Evolutionary conservation across 2,113 vertebrate species (phyloP).

Genomic region (Xenopus laevis): DNA sequence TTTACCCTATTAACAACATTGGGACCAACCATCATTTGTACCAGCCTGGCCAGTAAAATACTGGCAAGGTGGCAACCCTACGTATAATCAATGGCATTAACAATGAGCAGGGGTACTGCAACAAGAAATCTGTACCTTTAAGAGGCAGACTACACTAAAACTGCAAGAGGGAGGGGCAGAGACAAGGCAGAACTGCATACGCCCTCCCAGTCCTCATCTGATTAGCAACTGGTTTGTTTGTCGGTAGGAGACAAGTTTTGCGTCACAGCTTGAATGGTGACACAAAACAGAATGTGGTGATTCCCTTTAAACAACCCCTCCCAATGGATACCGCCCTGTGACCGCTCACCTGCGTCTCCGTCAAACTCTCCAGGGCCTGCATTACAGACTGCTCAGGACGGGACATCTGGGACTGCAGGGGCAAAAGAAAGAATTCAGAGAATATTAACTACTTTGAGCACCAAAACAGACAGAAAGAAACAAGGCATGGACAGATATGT

Average conservation of each 20-base stretch:
- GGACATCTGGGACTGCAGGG: conserved; percentile 80
- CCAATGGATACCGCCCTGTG: not conserved
- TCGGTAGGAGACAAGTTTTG: conserved; percentile 6
- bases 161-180: conserved; percentile 1
- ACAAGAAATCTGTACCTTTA: conserved; percentile 3
- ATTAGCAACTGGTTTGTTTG: conserved; percentile 27
- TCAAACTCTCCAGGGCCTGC: conserved; percentile 90
- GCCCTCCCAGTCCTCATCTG: conserved; percentile 13
- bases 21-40: no score
- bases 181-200: not conserved
- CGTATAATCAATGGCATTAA: no score
- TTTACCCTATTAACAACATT: no score
- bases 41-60: no score
- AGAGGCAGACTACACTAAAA: not conserved
- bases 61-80: no score
- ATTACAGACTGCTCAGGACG: conserved; percentile 91
- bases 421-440: not conserved
- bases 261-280: conserved; percentile 17
- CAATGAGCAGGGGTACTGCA: no score
- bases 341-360: conserved; percentile 85
- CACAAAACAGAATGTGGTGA: not conserved
- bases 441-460: not conserved
- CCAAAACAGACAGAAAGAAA: no score
- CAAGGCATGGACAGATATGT: no score
- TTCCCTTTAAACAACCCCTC: not conserved